Conservation (phyloP, 2,797 vertebrate species). For the Margarornis squamiger region DNA sequence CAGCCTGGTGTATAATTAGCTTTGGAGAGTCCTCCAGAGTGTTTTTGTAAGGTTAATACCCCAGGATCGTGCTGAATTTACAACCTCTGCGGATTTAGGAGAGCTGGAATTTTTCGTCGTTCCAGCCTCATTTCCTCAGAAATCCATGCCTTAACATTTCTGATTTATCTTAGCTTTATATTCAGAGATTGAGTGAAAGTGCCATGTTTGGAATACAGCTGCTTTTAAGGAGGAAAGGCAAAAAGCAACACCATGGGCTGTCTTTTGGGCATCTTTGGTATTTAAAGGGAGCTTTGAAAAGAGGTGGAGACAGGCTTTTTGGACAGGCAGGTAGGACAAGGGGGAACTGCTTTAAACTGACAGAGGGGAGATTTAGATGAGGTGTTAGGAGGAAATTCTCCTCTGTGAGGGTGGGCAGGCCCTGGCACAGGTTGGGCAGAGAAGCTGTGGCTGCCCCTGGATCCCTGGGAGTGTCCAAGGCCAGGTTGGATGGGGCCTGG, state of each 20-base stretch:
- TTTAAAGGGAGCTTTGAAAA: not conserved
- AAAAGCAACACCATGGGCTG: not conserved
- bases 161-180: conserved; percentile 1
- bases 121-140: not conserved
- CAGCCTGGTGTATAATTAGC: not conserved
- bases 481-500: not conserved
- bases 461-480: not conserved
- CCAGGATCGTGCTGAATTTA: not conserved
- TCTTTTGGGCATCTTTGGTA: not conserved
- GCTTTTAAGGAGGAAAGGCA: not conserved
- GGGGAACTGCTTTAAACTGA: not conserved
- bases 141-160: conserved; percentile 1
- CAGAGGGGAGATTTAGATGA: not conserved
- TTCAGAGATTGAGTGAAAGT: not conserved
- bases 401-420: not conserved
- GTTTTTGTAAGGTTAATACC: conserved; percentile 32
- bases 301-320: not conserved
- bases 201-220: not conserved
- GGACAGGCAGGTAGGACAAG: not conserved
- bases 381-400: not conserved
- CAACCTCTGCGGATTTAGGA: not conserved
- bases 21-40: not conserved
- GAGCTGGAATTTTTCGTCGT: conserved; percentile 17
- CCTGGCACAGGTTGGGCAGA: not conserved
- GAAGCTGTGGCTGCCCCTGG: not conserved